Base-by-base conservation (phyloP, 1,140 invertebrate species). In the Sitobion miscanthi region DNA sequence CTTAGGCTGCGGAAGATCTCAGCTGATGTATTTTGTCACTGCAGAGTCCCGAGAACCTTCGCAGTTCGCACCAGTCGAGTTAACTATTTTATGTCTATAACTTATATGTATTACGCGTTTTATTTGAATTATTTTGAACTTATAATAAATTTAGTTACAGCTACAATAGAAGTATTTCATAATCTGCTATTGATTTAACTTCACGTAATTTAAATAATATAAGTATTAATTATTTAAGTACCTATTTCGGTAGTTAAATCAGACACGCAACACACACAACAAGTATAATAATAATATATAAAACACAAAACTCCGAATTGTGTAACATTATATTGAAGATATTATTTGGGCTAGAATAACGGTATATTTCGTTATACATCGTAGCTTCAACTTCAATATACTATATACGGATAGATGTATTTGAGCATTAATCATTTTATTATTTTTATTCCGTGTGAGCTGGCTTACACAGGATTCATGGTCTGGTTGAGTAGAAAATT, bases 401-500 rank as follows among this genome's bases (percentile, higher is more conserved):
- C 30, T n/a, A 77, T 35, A 35, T n/a, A 57, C 57, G 62, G 62
- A n/a, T 35, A 77, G 30, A 77, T 77, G 62, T 35, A 77, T 77
- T 77, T n/a, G 62, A 30, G n/a, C 62, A 77, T n/a, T 77, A 77
- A 77, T 77, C 30, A 77, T 77, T 77, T 77, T 38, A 83, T 83
- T 83, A 83, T 83, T 83, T 42, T 83, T 83, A 83, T 83, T 83
- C 21, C 35, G 38, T 83, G 82, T 21, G 38, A 83, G 82, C 38
- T 6, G 38, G 35, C 30, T 77, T 83, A 23, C 14, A 88, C 45
- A 17, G 85, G 86, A 88, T 88, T 88, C 47, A 88, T 47, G 86
- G 86, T 88, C 86, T 49, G n/a, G 86, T 88, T 49, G 86, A 88
- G 86, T 49, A 30, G 86, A 88, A 88, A 88, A 88, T 88, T 3